Base-by-base conservation (phyloP, 2,113 vertebrate species). In the Saccopteryx bilineata region DNA sequence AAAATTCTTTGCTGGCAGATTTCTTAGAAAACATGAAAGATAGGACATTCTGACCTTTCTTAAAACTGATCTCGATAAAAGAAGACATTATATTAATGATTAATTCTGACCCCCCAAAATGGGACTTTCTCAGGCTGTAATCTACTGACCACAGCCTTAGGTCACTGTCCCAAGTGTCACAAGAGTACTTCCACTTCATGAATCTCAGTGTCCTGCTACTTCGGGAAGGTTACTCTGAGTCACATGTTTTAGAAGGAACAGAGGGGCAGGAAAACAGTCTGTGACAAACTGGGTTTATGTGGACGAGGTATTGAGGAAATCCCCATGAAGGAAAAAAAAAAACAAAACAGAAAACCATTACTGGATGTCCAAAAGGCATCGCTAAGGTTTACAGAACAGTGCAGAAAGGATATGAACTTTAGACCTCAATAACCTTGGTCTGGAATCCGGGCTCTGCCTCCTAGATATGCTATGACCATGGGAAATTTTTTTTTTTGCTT, bases 211-310 rank as follows among this genome's bases (percentile, higher is more conserved):
- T 68, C 87, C 61, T 86, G n/a, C 81, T 83, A 52, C 80, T 90
- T 95, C n/a, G 71, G 93, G 76, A 87, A 93, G 90, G 87, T 84
- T 87, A 68, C 39, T 75, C 74, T 56, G 81, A 92, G 80, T 96
- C 94, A 88, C 91, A 86, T 74, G 54, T 86, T 94, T 95, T 80
- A 93, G 63, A 83, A 61, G 80, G 63, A 91, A 78, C 71, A 95
- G 91, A 90, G 76, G n/a, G n/a, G 26, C 75, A 74, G 24, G 39
- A 87, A 54, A 87, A 91, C 71, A 93, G 26, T 66, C 81, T 92
- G 66, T 66, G 66, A 92, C 92, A 94, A 85, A 46, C 69, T 87
- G 65, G 54, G 58, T 90, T 90, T 96, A 18, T 95, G 60, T 87
- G 58, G 65, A 46, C 9, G 50, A 13, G 12, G 56, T 56, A 72